Conservation (phyloP, 92 coral and sea anemone genomes). For the Actinernus sp. region DNA sequence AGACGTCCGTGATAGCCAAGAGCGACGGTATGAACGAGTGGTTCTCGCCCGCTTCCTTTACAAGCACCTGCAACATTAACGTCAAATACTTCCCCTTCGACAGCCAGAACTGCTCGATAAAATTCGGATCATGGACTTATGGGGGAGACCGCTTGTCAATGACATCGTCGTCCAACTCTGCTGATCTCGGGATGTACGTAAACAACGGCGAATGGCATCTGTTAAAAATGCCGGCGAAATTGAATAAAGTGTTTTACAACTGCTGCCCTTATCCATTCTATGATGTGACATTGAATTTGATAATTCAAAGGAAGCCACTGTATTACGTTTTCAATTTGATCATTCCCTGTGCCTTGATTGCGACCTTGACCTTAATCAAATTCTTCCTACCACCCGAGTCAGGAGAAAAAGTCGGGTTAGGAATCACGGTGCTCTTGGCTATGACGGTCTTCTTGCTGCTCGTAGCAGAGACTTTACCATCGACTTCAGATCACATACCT, state of each 20-base stretch:
- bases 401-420: constrained; percentile 93
- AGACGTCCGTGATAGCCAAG: constrained; percentile 71
- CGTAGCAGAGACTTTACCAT: constrained; percentile 90
- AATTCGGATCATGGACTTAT: constrained; percentile 97
- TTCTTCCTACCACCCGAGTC: constrained; percentile 95
- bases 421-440: constrained; percentile 93
- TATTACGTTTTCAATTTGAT: constrained; percentile 91
- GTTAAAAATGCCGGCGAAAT: constrained; percentile 68
- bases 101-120: constrained; percentile 87
- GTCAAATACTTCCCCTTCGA: constrained; percentile 94
- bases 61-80: constrained; percentile 90
- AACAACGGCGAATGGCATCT: constrained; percentile 89
- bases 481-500: constrained; percentile 90
- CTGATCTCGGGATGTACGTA: constrained; percentile 68
- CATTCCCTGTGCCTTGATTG: constrained; percentile 92
- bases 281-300: constrained; percentile 77
- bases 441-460: constrained; percentile 95
- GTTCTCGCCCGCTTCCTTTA: constrained; percentile 89
- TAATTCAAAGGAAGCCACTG: constrained; percentile 82
- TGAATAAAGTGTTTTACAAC: constrained; percentile 70
- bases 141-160: constrained; percentile 81
- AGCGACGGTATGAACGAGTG: constrained; percentile 75
- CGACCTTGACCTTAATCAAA: constrained; percentile 73
- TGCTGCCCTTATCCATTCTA: constrained; percentile 70
- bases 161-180: constrained; percentile 60